phyloP scores from a whole-genome alignment of 2,888 invertebrate genomes.

The Ischnus inquisitorius region DNA sequence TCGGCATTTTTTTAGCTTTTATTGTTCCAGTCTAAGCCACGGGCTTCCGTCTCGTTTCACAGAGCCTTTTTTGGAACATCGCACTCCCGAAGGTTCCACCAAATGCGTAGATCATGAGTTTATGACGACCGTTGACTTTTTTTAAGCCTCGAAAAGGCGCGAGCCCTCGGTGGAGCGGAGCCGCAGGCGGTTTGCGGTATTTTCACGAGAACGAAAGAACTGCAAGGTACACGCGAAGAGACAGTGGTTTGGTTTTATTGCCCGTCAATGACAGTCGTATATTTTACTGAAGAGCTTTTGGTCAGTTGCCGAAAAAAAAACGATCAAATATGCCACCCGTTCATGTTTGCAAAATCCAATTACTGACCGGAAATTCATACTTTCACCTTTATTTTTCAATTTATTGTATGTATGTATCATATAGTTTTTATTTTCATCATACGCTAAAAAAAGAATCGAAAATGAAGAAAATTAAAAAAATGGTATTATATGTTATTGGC shows the following conservation, averaged over 20 bases:
- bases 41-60: slow-evolving; percentile 46
- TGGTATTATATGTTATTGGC: too few relatives aligned
- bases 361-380: too few relatives aligned
- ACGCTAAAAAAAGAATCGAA: too few relatives aligned
- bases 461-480: too few relatives aligned
- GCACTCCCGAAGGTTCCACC: slow-evolving; percentile 29
- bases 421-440: too few relatives aligned
- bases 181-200: slow-evolving; percentile 63
- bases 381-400: too few relatives aligned
- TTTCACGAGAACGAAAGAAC: slow-evolving; percentile 53
- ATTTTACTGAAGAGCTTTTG: slow-evolving; percentile 59
- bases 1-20: slow-evolving; percentile 26
- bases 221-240: slow-evolving; percentile 11
- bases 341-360: too few relatives aligned
- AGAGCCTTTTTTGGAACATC: slow-evolving; percentile 11
- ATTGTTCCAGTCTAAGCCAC: slow-evolving; percentile 23
- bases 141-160: slow-evolving; percentile 48
- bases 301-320: slow-evolving; percentile 43
- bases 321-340: background rate
- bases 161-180: slow-evolving; percentile 39
- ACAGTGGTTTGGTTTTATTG: slow-evolving; percentile 57
- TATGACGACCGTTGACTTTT: slow-evolving; percentile 46
- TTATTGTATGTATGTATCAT: too few relatives aligned
- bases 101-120: slow-evolving; percentile 54
- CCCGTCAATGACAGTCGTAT: slow-evolving; percentile 57